Evolutionary conservation across 1,140 invertebrate genomes (phyloP).

Genomic region (Pseudomyrmex gracilis): DNA sequence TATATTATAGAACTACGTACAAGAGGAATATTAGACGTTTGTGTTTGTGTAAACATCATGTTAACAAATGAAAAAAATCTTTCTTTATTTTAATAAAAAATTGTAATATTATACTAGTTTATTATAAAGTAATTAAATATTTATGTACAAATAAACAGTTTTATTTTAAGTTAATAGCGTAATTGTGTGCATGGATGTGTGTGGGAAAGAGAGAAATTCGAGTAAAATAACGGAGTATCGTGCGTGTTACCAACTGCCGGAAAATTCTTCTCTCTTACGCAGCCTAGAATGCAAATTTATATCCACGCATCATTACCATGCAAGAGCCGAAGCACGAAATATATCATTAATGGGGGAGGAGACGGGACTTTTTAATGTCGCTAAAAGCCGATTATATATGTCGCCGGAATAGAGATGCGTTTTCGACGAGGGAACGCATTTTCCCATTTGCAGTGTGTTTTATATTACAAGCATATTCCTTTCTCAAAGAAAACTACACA

Average conservation of each 20-base stretch:
- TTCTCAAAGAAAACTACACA: background rate
- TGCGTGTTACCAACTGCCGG: conserved; percentile 7
- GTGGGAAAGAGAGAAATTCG: no score
- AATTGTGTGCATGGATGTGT: no score
- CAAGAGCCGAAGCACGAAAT: conserved; percentile 36
- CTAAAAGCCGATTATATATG: conserved; percentile 55
- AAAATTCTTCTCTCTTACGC: conserved; percentile 8
- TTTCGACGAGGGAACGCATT: conserved; percentile 46
- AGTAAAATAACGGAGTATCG: background rate
- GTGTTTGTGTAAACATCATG: background rate
- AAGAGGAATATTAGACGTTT: conserved; percentile 20
- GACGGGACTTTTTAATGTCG: conserved; percentile 45
- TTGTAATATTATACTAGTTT: background rate
- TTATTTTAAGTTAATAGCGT: background rate
- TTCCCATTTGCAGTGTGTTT: conserved; percentile 31
- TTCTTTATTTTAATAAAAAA: background rate
- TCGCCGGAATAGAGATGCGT: conserved; percentile 51
- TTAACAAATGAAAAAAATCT: no score
- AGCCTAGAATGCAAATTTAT: conserved; percentile 45
- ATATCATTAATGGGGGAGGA: conserved; percentile 51
- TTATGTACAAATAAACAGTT: background rate
- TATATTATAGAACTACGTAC: background rate
- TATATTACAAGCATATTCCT: background rate
- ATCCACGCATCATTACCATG: conserved; percentile 51
- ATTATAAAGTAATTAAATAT: background rate